A percentile compares a stretch with the other conserved stretches of the same genome.
phyloP scores from a whole-genome alignment of 2,113 vertebrate species.

The Crotalus tigris region DNA sequence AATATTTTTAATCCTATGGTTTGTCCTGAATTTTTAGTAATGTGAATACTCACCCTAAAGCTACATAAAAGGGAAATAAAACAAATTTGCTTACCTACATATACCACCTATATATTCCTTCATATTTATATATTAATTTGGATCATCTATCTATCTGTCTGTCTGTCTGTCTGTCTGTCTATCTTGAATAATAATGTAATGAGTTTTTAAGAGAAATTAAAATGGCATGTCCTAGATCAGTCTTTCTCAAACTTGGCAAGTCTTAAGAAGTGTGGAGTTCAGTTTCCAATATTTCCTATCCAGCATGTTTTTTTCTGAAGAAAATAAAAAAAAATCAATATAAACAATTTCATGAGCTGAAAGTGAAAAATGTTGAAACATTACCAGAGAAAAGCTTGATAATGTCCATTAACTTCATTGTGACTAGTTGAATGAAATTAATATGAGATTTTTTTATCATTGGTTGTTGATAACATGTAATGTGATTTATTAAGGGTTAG shows the following conservation, averaged over 20 bases:
- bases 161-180: background rate
- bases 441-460: background rate
- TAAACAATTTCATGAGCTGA: background rate
- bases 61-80: background rate
- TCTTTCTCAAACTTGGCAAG: background rate
- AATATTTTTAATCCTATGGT: background rate
- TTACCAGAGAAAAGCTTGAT: background rate
- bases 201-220: background rate
- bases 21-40: background rate
- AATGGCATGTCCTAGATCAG: background rate
- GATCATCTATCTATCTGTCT: background rate
- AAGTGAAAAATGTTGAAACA: background rate
- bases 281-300: background rate
- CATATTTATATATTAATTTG: background rate
- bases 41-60: background rate
- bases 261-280: background rate
- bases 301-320: background rate
- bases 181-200: background rate
- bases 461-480: background rate
- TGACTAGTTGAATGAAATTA: background rate
- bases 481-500: slow-evolving; percentile 22
- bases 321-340: background rate
- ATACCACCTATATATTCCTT: background rate
- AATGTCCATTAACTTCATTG: background rate
- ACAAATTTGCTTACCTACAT: background rate